Conservation (phyloP, 35 echinoderm and acorn worm genomes). For the Chiridota heheva region DNA sequence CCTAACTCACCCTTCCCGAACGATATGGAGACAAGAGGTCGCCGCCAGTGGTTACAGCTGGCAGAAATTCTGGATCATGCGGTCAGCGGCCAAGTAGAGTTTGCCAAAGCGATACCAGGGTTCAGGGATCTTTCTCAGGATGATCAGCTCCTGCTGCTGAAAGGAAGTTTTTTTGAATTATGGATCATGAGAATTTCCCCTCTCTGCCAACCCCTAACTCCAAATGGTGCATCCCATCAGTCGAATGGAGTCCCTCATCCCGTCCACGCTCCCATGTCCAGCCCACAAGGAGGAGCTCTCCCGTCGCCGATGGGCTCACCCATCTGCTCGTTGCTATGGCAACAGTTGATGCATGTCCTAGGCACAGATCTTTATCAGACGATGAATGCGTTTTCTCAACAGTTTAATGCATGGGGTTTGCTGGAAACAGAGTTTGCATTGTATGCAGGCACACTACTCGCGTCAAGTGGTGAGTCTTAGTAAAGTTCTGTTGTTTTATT, state of each 20-base stretch:
- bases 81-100: constrained; percentile 96
- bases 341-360: constrained; percentile 79
- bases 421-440: constrained; percentile 93
- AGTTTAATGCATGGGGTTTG: constrained; percentile 77
- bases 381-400: constrained; percentile 80
- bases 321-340: constrained; percentile 70
- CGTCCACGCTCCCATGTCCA: constrained; percentile 53
- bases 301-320: constrained; percentile 36
- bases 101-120: constrained; percentile 97
- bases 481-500: too few relatives aligned
- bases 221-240: constrained; percentile 20
- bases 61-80: constrained; percentile 87
- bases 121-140: constrained; percentile 96
- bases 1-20: constrained; percentile 63
- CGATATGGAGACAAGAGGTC: constrained; percentile 68
- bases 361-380: constrained; percentile 69
- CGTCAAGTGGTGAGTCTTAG: constrained; percentile 60
- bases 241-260: constrained; percentile 58
- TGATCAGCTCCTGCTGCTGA: constrained; percentile 89
- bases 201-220: constrained; percentile 48
- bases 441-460: constrained; percentile 61
- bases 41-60: constrained; percentile 86
- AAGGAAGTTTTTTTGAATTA: constrained; percentile 91
- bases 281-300: constrained; percentile 39
- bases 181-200: constrained; percentile 82